Base-by-base conservation (phyloP, 1,140 invertebrate genomes). In the Lepidurus arcticus region DNA sequence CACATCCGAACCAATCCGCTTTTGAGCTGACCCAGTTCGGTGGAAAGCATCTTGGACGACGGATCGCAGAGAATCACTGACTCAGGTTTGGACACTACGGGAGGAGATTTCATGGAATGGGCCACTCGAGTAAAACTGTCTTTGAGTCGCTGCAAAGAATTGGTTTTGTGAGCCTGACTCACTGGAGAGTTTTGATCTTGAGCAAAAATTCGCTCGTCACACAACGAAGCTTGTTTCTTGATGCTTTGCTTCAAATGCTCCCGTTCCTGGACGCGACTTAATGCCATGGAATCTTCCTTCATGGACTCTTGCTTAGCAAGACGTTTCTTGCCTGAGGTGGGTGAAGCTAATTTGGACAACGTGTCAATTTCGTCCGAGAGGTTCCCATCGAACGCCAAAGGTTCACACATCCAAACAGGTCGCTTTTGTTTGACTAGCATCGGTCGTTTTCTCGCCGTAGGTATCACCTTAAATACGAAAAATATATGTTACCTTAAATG, bases 251-350 rank as follows among this genome's bases (percentile, higher is more conserved):
- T 88, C n/a, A 95, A 88, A 43, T 88, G 87, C 83, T 95, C 93
- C 82, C 94, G 94, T 85, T 95, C 94, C 79, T 90, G 85, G 81
- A 94, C 84, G 79, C 94, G 86, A 82, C 95, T 93, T 16, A 89
- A 89, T 1, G 92, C 84, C 90, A 95, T 94, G 7, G 95, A 85
- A 83, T 95, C 93, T 84, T 96, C 94, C 83, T 95, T 95, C 79
- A 96, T 88, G 1, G 93, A 95, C 78, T 91, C 92, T 83, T 96
- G 94, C 82, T 96, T 95, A 77, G 92, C 88, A 16, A 94, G 79
- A 6, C 73, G 76, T 34, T 53, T 26, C 10, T 47, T 47, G 45
- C 11, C n/a, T 21, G 43, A 21, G 44, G 44, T 45, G 24, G 42
- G 42, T 74, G 16, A 45, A 43, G 34, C 76, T 16, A 53, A 45